These are phyloP conservation scores for Hetaerina americana DNA, from an alignment of 1,140 invertebrate genomes.

Conservation along the genomic window DNA sequence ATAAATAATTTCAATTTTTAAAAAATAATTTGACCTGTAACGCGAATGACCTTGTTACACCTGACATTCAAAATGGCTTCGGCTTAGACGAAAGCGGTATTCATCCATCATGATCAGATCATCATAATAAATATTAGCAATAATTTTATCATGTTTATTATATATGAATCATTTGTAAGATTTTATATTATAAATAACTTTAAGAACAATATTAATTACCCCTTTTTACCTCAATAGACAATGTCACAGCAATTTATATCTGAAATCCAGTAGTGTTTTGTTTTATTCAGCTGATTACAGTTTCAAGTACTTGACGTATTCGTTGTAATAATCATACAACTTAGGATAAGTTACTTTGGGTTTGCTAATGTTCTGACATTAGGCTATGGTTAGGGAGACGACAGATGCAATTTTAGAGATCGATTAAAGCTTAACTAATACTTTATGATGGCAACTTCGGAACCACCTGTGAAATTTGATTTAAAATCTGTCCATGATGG, in stretches of 20 bases:
- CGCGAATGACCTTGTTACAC: not conserved
- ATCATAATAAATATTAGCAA: not conserved
- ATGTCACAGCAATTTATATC: not conserved
- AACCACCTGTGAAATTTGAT: conserved; percentile 28
- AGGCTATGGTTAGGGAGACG: too few relatives aligned
- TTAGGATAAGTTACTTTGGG: too few relatives aligned
- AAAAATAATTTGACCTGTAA: conserved; percentile 1
- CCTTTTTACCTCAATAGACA: too few relatives aligned
- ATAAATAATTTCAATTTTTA: not conserved
- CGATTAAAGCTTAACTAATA: too few relatives aligned
- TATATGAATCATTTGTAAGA: not conserved
- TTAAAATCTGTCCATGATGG: conserved; percentile 40
- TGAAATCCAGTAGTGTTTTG: not conserved
- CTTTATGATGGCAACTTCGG: not conserved
- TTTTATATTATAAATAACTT: too few relatives aligned
- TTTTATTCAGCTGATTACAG: not conserved
- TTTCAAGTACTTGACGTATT: too few relatives aligned
- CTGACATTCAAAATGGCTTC: not conserved
- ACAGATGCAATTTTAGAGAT: too few relatives aligned
- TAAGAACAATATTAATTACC: too few relatives aligned
- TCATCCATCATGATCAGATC: not conserved
- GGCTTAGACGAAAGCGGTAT: not conserved
- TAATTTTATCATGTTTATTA: not conserved
- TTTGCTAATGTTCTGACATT: too few relatives aligned
- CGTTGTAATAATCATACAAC: too few relatives aligned